Evolutionary conservation across 2,113 vertebrate species (phyloP), one percentile per base, ranked within the genome.

Genomic region (Vulpes lagopus): DNA sequence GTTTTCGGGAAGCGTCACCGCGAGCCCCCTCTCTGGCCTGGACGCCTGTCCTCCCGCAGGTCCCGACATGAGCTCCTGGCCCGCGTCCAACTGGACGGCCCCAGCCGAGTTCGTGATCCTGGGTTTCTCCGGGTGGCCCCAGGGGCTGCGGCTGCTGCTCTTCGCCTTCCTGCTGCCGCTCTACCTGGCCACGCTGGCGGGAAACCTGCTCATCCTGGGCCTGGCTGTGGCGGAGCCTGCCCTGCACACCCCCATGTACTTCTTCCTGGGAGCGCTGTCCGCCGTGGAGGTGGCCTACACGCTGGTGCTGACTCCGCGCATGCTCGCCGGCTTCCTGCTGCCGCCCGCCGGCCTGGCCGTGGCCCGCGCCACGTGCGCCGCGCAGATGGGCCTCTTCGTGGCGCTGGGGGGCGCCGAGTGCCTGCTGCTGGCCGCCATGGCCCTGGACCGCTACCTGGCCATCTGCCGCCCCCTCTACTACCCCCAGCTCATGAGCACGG

Each of bases 361-460:
- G 80, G 89, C 97, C 4, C 91, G 82, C n/a, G 62, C 81, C n/a
- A 86, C 97, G 35, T 98, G 98, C 0, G 97, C 98, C 0, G 67
- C 91, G 62, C 98, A 98, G 94, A 97, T 98, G 98, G 98, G 96
- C 62, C 94, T 96, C 6, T 98, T 96, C 0, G 97, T 97, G 93
- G 97, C 98, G 0, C 95, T 98, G 55, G 98, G 98, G 0, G 97
- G 95, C 62, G 95, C 97, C 0, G 96, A 98, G 88, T 97, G 98
- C 89, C 97, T 97, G 85, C 85, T 98, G 62, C 96, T 98, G 62
- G 97, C 86, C 0, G 89, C 97, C 62, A 97, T 98, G 98, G 98
- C 98, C 12, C 95, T 98, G 90, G 98, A 98, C 80, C 92, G 93
- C 85, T 97, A 97, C 73, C 88, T 97, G 95, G 98, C 98, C 78